A percentile compares a stretch with the other conserved stretches of the same genome.
Evolutionary conservation across 2,888 invertebrate genomes (phyloP).

Genomic region (Hyposoter didymator): DNA sequence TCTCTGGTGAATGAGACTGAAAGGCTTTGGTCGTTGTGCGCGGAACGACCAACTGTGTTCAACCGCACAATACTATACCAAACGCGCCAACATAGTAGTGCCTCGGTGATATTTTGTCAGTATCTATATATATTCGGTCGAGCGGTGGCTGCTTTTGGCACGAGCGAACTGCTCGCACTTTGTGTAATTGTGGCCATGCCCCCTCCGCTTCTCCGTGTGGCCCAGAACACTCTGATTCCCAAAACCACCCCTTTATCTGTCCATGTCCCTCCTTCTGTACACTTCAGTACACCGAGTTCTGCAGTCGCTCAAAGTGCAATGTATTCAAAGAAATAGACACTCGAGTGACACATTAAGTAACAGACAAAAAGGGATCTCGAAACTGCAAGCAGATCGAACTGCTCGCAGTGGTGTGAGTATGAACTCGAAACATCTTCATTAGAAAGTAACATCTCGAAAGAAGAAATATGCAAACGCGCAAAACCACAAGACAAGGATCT

Average conservation of each 20-base stretch:
- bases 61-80: constrained; percentile 32
- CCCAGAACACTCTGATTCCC: constrained; percentile 73
- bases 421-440: not conserved
- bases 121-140: constrained; percentile 58
- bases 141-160: constrained; percentile 55
- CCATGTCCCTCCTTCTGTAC: constrained; percentile 52
- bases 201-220: constrained; percentile 75
- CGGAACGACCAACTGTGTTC: constrained; percentile 59
- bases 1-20: constrained; percentile 62
- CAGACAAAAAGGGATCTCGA: constrained; percentile 16
- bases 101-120: constrained; percentile 26
- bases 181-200: constrained; percentile 79
- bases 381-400: constrained; percentile 23
- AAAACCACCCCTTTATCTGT: constrained; percentile 72
- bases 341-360: constrained; percentile 44
- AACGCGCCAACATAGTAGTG: not conserved
- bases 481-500: not conserved
- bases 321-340: constrained; percentile 47
- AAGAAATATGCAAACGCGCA: not conserved
- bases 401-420: not conserved
- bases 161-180: constrained; percentile 79
- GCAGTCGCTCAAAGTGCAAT: constrained; percentile 78
- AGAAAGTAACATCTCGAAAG: not conserved
- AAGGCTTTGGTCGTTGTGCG: constrained; percentile 64
- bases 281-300: constrained; percentile 76